A percentile compares a stretch with the other conserved stretches of the same genome.
Conservation (phyloP, 2,888 invertebrate species). For the Dicycla oo region DNA sequence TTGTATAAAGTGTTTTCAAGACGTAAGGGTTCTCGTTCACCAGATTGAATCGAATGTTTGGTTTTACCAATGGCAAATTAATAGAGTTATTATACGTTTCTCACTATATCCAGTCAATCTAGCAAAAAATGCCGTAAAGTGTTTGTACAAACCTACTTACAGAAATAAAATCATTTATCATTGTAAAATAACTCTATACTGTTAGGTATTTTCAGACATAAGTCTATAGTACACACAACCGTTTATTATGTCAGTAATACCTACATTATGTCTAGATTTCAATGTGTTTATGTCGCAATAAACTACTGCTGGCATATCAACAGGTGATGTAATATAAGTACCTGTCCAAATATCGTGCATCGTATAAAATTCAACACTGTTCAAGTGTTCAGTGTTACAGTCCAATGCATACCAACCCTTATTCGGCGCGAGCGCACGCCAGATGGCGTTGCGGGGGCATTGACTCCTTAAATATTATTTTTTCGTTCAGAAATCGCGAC, state of each 20-base stretch:
- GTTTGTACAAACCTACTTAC: no score
- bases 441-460: slow-evolving; percentile 85
- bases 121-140: background rate
- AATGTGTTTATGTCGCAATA: background rate
- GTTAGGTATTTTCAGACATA: background rate
- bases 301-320: background rate
- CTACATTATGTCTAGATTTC: background rate
- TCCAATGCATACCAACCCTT: slow-evolving; percentile 49
- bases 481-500: slow-evolving; percentile 81
- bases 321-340: slow-evolving; percentile 31
- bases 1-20: slow-evolving; percentile 57
- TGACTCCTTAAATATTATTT: slow-evolving; percentile 84
- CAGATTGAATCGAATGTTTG: background rate
- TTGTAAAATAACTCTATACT: no score
- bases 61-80: background rate
- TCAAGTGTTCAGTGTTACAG: slow-evolving; percentile 48
- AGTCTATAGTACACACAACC: background rate
- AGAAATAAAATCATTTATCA: no score
- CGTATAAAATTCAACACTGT: slow-evolving; percentile 35
- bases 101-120: no score
- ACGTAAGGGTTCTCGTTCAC: slow-evolving; percentile 45
- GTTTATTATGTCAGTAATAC: background rate
- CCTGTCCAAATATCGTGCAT: slow-evolving; percentile 39
- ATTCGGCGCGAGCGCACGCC: slow-evolving; percentile 79
- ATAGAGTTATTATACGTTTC: no score